Base-by-base conservation (phyloP, 2,888 invertebrate genomes). In the Creontiades dilutus region DNA sequence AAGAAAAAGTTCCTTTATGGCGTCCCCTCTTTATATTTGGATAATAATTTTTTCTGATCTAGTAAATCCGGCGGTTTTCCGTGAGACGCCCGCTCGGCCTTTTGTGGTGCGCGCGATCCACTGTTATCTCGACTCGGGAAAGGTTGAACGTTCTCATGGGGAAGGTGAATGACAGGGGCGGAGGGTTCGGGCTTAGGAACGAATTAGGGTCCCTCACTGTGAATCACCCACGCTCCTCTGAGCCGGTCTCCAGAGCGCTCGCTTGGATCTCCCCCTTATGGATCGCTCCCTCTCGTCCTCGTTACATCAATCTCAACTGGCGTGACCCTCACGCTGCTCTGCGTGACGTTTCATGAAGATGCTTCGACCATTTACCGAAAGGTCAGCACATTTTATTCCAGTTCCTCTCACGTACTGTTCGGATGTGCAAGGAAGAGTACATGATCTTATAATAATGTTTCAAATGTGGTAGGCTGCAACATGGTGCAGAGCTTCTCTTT, bases 41-140 rank as follows among this genome's bases (percentile, higher is more conserved):
- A 68, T 68, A 68, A 68, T 68, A 68, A 68, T 68, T 68, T 68
- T 68, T 68, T 23, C 68, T 68, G 68, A 68, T 68, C 68, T 68
- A 19, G 68, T 68, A 68, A 68, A 68, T 68, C 68, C 23, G 12
- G 68, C 13, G 68, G 68, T 23, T 23, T n/a, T n/a, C 61, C 61
- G 4, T 16, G 12, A 37, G 37, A 37, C 37, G 7, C 37, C 37
- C 37, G 7, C 37, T 37, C 37, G 7, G 37, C 37, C 37, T 7
- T 37, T 37, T 37, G 3, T 7, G 37, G 37, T 37, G 37, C 37
- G 37, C 37, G 37, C 37, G 7, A 37, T 68, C 68, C 9, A 9
- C 23, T 19, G 23, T 68, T 68, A 68, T 68, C 68, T 68, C 12
- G 9, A 27, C 13, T 19, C 68, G 0, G 12, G 68, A 23, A 68